phyloP scores from a whole-genome alignment of 2,113 vertebrate species.

The Toxotes chatareus region DNA sequence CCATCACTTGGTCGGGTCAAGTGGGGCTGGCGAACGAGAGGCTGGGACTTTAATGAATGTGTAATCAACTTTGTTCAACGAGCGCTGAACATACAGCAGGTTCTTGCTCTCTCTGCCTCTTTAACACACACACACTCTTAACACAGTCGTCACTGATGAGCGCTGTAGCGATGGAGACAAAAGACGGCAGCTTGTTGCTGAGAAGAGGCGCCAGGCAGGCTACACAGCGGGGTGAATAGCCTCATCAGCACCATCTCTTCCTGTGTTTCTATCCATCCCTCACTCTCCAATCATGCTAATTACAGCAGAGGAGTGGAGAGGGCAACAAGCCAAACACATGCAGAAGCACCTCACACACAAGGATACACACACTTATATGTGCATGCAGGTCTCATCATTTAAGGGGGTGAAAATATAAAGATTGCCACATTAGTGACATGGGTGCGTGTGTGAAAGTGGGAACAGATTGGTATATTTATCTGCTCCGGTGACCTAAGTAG shows the following conservation, averaged over 20 bases:
- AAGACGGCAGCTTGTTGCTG: constrained; percentile 52
- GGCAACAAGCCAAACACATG: constrained; percentile 6
- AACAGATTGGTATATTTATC: neutral
- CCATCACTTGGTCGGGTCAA: constrained; percentile 40
- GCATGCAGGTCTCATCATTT: neutral
- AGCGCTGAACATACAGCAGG: constrained; percentile 28
- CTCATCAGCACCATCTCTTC: constrained; percentile 74
- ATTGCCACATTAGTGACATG: neutral
- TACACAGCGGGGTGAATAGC: constrained; percentile 53
- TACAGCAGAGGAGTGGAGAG: constrained; percentile 46
- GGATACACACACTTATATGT: neutral
- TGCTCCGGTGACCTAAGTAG: neutral
- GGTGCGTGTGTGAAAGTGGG: neutral
- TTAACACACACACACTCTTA: constrained; percentile 12
- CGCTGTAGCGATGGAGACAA: constrained; percentile 51
- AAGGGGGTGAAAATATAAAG: constrained; percentile 18
- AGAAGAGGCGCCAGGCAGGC: constrained; percentile 60
- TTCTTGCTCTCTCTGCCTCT: neutral
- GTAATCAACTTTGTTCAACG: constrained; percentile 69
- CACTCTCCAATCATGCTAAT: constrained; percentile 75
- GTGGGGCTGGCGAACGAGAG: constrained; percentile 38
- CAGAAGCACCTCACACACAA: neutral
- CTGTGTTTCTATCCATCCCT: constrained; percentile 57
- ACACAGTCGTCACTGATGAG: constrained; percentile 19
- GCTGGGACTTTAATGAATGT: constrained; percentile 67